Evolutionary conservation across 2,888 invertebrate genomes (phyloP), one percentile per base, ranked within the genome.

Genomic region (Melanostoma scalare): DNA sequence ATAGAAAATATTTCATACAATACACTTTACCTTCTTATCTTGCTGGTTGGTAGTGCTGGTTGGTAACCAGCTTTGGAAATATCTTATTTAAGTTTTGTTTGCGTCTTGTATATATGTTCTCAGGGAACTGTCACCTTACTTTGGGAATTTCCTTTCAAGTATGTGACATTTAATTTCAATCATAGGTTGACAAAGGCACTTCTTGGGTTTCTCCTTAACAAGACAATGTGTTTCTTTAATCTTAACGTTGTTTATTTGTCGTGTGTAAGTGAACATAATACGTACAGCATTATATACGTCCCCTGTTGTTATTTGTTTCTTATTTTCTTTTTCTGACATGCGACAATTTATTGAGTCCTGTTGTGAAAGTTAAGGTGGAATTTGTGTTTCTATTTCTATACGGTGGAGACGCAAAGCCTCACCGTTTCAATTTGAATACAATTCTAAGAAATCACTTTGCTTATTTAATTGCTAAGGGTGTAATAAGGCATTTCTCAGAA

Each of bases 101-200:
- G 4, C 20, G 35, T 61, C 46, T 20, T 48, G 31, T 38, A 9
- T 63, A 63, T 46, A 36, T 38, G 63, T 63, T 63, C 50, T 38
- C 31, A 63, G 38, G 40, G 40, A 48, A 46, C 35, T 20, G 61
- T 69, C 61, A 40, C 36, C 46, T 10, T 35, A 30, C 8, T n/a
- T 38, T 6, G 40, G 40, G 50, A 20, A 10, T 60, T 72, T 56
- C 8, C 50, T 46, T 52, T 48, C 52, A 67, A 48, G 48, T 53
- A 72, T 65, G 72, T 72, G 78, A 72, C 72, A 78, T 78, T 78
- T 72, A 72, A 78, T 78, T 78, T 72, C 58, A 78, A 78, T 67
- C 71, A 72, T 67, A 67, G 72, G 65, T 78, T 67, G 77, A 50
- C 65, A 77, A 67, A 60, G 65, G 50, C n/a, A 67, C 36, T 55